Percentiles rank a stretch among this genome's conserved stretches.
Evolutionary conservation across 2,888 invertebrate genomes (phyloP).

Genomic region (Amphipyra berbera): DNA sequence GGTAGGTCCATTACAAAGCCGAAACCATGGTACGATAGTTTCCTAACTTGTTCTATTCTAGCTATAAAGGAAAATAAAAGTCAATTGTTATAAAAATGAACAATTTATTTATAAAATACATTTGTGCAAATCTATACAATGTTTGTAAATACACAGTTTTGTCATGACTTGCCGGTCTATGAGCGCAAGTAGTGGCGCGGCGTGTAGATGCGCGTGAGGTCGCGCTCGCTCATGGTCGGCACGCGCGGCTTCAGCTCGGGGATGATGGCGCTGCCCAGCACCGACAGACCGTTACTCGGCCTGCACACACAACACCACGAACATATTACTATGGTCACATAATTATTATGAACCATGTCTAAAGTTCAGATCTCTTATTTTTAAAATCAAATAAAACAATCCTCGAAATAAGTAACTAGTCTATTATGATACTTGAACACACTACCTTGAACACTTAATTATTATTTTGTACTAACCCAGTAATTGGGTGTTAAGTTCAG

Average conservation of each 20-base stretch:
- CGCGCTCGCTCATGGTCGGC: slow-evolving; percentile 90
- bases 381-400: no score
- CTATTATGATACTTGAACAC: no score
- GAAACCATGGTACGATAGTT: no score
- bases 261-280: slow-evolving; percentile 89
- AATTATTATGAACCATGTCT: no score
- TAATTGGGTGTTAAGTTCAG: no score
- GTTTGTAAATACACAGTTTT: not conserved
- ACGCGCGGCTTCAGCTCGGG: slow-evolving; percentile 89
- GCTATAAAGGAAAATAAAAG: not conserved
- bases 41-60: no score
- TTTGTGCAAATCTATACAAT: not conserved
- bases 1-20: no score
- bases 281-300: slow-evolving; percentile 81
- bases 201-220: slow-evolving; percentile 82
- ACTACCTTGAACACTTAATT: no score
- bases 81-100: slow-evolving; percentile 3
- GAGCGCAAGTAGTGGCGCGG: slow-evolving; percentile 67
- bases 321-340: no score
- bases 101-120: slow-evolving; percentile 1
- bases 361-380: no score
- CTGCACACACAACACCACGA: slow-evolving; percentile 58
- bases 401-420: no score
- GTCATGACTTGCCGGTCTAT: slow-evolving; percentile 10
- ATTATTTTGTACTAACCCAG: no score